phyloP scores from a whole-genome alignment of 2,797 vertebrate species.

The Toxotes lorentzi region DNA sequence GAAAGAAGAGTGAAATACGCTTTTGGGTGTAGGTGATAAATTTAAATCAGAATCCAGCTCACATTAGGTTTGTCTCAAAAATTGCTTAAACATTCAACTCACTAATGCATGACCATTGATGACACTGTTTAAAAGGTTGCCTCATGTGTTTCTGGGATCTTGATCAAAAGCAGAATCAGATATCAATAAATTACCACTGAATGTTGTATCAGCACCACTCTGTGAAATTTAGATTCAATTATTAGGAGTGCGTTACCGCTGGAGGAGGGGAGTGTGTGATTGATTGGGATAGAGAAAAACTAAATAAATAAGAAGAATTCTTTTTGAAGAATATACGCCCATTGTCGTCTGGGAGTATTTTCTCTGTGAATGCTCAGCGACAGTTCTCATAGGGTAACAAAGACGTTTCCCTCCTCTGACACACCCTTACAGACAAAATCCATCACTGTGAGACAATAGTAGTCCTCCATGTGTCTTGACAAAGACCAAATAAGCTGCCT shows the following conservation, averaged over 20 bases:
- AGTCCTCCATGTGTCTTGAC: not conserved
- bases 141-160: not conserved
- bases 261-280: conserved; percentile 10
- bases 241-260: conserved; percentile 16
- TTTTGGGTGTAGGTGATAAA: not conserved
- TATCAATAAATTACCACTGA: conserved; percentile 6
- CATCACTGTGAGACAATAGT: too few species aligned
- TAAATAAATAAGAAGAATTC: not conserved
- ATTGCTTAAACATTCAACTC: not conserved
- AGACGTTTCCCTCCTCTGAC: not conserved
- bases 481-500: not conserved
- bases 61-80: not conserved
- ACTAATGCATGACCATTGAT: not conserved
- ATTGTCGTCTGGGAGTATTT: not conserved
- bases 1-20: not conserved
- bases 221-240: conserved; percentile 40
- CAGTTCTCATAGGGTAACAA: not conserved
- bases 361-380: not conserved
- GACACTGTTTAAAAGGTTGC: not conserved
- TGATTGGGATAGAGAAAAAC: conserved; percentile 4
- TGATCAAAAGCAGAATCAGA: not conserved
- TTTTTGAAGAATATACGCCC: not conserved
- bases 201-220: conserved; percentile 15
- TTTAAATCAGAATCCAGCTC: conserved; percentile 13
- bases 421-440: not conserved